These are phyloP conservation scores for Huso huso DNA, from an alignment of 2,797 vertebrate genomes.

Conservation along the genomic window DNA sequence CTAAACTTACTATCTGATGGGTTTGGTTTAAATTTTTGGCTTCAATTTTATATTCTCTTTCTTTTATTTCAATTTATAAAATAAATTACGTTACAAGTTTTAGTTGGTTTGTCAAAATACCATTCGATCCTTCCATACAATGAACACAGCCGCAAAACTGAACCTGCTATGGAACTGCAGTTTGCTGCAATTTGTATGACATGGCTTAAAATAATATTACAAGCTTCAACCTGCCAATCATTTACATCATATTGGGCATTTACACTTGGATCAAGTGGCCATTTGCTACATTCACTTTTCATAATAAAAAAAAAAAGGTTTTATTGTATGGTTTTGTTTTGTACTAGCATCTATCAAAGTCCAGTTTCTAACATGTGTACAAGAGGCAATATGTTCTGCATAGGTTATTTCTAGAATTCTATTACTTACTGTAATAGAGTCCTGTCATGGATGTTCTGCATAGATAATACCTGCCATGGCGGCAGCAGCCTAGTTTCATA, in stretches of 20 bases:
- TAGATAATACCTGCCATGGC: constrained; percentile 35
- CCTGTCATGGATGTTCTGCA: constrained; percentile 44
- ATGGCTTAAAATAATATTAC: no score
- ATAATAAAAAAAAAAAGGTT: constrained; percentile 52
- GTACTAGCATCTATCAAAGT: constrained; percentile 51
- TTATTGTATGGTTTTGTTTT: constrained; percentile 47
- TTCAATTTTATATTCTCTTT: no score
- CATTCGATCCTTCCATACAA: no score
- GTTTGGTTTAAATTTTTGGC: no score
- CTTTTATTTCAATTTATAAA: no score
- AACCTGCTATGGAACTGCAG: no score
- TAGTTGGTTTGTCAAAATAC: no score
- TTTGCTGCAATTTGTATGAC: no score
- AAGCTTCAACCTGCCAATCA: constrained; percentile 6
- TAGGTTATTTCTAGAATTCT: constrained; percentile 55
- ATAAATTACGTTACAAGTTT: no score
- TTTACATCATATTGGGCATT: not conserved
- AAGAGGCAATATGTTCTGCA: constrained; percentile 54
- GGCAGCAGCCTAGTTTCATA: constrained; percentile 23
- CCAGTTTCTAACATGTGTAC: constrained; percentile 44
- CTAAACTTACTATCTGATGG: no score
- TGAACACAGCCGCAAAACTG: no score
- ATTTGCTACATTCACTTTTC: constrained; percentile 38
- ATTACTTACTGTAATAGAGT: constrained; percentile 51
- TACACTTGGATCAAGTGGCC: constrained; percentile 25